Conservation (phyloP, 2,888 invertebrate species). For the Noctua fimbriata region DNA sequence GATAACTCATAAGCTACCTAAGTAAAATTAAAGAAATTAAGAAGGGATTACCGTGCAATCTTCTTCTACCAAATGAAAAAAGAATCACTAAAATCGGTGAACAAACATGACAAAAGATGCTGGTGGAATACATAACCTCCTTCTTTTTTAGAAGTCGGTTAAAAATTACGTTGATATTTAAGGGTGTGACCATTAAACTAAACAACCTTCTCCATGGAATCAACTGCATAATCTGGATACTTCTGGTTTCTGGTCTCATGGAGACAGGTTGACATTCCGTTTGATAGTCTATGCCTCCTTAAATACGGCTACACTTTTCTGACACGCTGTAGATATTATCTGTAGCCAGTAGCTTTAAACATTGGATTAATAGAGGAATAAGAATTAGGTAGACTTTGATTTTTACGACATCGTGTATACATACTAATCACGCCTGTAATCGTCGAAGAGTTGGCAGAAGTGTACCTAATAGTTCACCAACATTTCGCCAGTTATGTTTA, state of each 20-base stretch:
- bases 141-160: too few relatives aligned
- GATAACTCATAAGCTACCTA: too few relatives aligned
- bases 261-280: neutral
- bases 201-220: neutral
- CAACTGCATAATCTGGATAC: neutral
- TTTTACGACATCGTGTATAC: neutral
- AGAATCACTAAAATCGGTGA: too few relatives aligned
- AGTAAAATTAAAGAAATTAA: too few relatives aligned
- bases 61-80: too few relatives aligned
- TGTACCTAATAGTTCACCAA: neutral
- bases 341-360: neutral
- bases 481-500: neutral
- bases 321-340: neutral
- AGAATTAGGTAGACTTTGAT: constrained; percentile 14
- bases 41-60: too few relatives aligned
- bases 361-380: neutral
- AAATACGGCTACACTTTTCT: neutral
- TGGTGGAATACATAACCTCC: too few relatives aligned
- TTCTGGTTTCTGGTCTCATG: neutral
- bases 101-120: too few relatives aligned
- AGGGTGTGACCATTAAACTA: neutral
- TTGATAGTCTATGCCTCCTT: neutral
- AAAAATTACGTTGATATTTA: neutral
- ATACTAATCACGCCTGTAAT: neutral
- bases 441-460: neutral